Evolutionary conservation across 2,888 invertebrate species (phyloP).

Genomic region (Trichopoda pennipes): DNA sequence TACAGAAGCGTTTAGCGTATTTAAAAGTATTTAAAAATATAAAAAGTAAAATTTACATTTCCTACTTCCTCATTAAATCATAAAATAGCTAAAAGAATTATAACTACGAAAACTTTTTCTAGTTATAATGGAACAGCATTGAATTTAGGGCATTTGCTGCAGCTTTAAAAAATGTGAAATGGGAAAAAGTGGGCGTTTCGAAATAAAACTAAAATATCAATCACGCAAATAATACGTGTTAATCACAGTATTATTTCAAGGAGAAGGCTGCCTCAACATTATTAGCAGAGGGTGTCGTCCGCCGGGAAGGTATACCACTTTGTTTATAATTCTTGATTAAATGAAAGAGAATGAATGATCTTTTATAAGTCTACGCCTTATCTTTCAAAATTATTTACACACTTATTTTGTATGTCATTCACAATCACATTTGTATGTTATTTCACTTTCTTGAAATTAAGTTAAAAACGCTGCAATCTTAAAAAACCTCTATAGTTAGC

Average conservation of each 20-base stretch:
- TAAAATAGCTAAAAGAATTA: conserved; percentile 9
- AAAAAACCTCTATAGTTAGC: too few species aligned
- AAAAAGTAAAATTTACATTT: conserved; percentile 36
- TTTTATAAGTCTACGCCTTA: too few species aligned
- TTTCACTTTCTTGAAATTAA: too few species aligned
- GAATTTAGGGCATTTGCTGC: conserved; percentile 29
- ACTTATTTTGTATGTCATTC: too few species aligned
- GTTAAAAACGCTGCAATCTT: too few species aligned
- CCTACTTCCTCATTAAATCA: conserved; percentile 62
- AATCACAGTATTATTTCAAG: neutral
- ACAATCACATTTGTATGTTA: too few species aligned
- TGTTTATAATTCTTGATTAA: too few species aligned
- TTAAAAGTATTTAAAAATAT: conserved; percentile 17
- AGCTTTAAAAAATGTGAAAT: neutral
- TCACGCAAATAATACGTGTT: neutral
- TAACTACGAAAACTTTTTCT: conserved; percentile 3
- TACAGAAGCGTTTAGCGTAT: neutral
- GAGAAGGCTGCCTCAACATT: too few species aligned
- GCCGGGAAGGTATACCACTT: too few species aligned
- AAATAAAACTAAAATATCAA: neutral
- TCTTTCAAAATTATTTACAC: too few species aligned
- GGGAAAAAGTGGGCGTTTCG: conserved; percentile 5
- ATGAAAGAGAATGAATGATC: too few species aligned
- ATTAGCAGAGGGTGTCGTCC: too few species aligned
- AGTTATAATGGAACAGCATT: conserved; percentile 22